Evolutionary conservation across 2,113 vertebrate species (phyloP).

Genomic region (Ancistrus triradiatus): DNA sequence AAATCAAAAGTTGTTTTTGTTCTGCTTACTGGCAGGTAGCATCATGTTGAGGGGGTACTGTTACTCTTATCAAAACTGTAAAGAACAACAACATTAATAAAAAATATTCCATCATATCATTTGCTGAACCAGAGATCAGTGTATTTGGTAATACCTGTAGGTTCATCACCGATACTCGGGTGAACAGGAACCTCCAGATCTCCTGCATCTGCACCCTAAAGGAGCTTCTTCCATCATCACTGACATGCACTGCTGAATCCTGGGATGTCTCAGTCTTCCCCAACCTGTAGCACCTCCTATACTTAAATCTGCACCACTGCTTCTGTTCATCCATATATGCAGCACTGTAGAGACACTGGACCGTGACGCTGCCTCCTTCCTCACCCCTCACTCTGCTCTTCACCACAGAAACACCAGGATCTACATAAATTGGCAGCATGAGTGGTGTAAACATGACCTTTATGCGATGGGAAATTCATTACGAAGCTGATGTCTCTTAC

Average conservation of each 20-base stretch:
- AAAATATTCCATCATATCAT: too few relatives aligned
- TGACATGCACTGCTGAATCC: constrained; percentile 33
- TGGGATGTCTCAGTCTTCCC: not conserved
- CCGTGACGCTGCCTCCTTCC: constrained; percentile 17
- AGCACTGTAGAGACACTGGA: constrained; percentile 39
- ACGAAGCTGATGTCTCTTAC: constrained; percentile 12
- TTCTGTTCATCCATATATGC: not conserved
- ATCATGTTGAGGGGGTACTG: too few relatives aligned
- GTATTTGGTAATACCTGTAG: too few relatives aligned
- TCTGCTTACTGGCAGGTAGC: too few relatives aligned
- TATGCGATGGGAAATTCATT: not conserved
- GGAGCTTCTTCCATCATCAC: constrained; percentile 52
- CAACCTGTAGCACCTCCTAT: constrained; percentile 2
- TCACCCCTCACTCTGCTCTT: constrained; percentile 10
- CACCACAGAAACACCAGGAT: constrained; percentile 18
- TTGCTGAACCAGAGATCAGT: too few relatives aligned
- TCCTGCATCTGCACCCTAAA: constrained; percentile 49
- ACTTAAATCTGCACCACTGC: constrained; percentile 34
- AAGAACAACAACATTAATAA: too few relatives aligned
- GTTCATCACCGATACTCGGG: constrained; percentile 43
- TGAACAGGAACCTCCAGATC: constrained; percentile 33
- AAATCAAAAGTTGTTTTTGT: too few relatives aligned
- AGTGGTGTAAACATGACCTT: not conserved
- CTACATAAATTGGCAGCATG: not conserved
- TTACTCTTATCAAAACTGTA: too few relatives aligned